phyloP scores from a whole-genome alignment of 2,113 vertebrate genomes.

The Rhinogobius similis region DNA sequence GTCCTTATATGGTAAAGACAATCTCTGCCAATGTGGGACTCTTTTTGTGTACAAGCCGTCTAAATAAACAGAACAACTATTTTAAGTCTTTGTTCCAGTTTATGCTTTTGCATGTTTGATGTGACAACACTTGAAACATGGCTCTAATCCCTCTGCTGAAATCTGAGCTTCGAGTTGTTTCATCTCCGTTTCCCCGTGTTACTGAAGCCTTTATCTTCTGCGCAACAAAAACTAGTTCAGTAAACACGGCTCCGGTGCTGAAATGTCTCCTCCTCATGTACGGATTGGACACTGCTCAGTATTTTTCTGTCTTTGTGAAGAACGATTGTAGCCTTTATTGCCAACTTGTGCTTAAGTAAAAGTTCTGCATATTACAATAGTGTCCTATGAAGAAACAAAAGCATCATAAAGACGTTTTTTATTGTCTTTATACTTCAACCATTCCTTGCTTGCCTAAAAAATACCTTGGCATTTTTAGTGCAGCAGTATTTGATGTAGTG shows the following conservation, averaged over 20 bases:
- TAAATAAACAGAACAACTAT: slow-evolving; percentile 47
- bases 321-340: not conserved
- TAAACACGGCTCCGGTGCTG: slow-evolving; percentile 31
- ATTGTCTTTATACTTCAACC: too few species aligned
- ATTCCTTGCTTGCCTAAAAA: too few species aligned
- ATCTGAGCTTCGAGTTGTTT: slow-evolving; percentile 43
- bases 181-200: slow-evolving; percentile 39
- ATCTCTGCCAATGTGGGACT: slow-evolving; percentile 35
- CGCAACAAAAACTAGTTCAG: not conserved
- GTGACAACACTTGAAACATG: slow-evolving; percentile 42
- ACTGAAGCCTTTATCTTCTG: slow-evolving; percentile 16
- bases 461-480: too few species aligned
- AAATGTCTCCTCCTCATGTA: slow-evolving; percentile 12
- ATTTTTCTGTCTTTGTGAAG: not conserved
- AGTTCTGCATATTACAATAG: too few species aligned
- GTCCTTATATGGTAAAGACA: not conserved
- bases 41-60: slow-evolving; percentile 25
- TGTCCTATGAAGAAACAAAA: too few species aligned
- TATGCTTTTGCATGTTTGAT: slow-evolving; percentile 44
- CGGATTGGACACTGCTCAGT: slow-evolving; percentile 17
- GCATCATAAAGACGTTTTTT: too few species aligned
- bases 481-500: too few species aligned
- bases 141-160: slow-evolving; percentile 44
- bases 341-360: not conserved
- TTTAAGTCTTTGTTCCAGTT: slow-evolving; percentile 30